These are phyloP conservation scores for Tichodroma muraria DNA, from an alignment of 2,113 vertebrate genomes.

Conservation along the genomic window DNA sequence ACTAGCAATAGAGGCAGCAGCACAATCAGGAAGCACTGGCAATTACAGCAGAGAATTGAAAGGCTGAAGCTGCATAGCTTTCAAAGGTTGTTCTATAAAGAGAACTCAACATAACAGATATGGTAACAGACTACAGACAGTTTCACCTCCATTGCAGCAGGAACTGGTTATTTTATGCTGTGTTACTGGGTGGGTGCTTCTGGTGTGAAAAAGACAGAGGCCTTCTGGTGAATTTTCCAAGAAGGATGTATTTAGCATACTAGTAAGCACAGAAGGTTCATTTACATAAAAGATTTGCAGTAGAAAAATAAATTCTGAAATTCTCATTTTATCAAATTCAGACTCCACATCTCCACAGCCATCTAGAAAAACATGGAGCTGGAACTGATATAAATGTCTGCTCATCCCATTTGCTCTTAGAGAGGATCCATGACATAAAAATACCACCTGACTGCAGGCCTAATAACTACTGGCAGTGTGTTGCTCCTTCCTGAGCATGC, in stretches of 20 bases:
- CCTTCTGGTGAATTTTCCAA: constrained; percentile 18
- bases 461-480: neutral
- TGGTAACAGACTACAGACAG: neutral
- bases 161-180: neutral
- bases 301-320: constrained; percentile 30
- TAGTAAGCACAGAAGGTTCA: constrained; percentile 8
- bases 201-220: constrained; percentile 4
- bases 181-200: neutral
- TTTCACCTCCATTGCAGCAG: neutral
- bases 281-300: constrained; percentile 22
- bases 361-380: neutral
- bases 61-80: constrained; percentile 10
- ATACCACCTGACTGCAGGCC: neutral
- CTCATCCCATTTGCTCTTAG: neutral
- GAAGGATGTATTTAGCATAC: neutral
- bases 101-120: neutral
- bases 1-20: neutral
- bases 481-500: neutral
- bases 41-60: neutral
- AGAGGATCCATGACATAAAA: neutral
- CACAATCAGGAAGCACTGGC: neutral
- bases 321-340: constrained; percentile 3
- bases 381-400: neutral
- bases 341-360: neutral
- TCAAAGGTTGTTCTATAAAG: neutral